Evolutionary conservation across 1,140 invertebrate genomes (phyloP).

Genomic region (Coelopa frigida): DNA sequence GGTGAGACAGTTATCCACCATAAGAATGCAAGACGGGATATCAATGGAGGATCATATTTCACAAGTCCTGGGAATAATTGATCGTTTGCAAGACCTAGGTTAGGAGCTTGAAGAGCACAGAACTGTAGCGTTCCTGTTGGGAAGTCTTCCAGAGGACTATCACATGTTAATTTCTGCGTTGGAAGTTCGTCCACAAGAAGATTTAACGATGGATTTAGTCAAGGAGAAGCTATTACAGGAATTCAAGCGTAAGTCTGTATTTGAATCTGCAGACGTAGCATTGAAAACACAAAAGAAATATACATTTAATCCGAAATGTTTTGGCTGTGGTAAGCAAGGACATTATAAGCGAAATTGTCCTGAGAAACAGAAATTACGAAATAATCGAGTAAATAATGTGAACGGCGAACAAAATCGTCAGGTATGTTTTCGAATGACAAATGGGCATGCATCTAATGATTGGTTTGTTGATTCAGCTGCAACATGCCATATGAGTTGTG

Average conservation of each 20-base stretch:
- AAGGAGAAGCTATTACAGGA: slow-evolving; percentile 7
- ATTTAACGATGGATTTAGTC: slow-evolving; percentile 20
- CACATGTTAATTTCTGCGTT: slow-evolving; percentile 19
- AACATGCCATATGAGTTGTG: no score
- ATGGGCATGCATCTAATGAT: not conserved
- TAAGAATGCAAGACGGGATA: not conserved
- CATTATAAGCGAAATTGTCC: not conserved
- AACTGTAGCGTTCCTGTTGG: slow-evolving; percentile 20
- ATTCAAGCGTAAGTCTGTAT: not conserved
- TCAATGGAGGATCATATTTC: slow-evolving; percentile 16
- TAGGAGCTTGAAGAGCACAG: slow-evolving; percentile 22
- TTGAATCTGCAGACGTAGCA: not conserved
- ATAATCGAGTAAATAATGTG: not conserved
- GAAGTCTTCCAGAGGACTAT: slow-evolving; percentile 22
- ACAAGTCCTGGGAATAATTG: slow-evolving; percentile 19
- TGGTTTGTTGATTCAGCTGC: slow-evolving; percentile 7
- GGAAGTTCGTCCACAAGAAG: slow-evolving; percentile 20
- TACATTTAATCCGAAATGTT: slow-evolving; percentile 4
- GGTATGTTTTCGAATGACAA: not conserved
- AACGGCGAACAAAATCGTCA: not conserved
- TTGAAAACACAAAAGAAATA: slow-evolving; percentile 1
- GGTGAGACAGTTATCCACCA: slow-evolving; percentile 1
- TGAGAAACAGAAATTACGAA: not conserved
- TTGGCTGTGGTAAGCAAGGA: slow-evolving; percentile 1
- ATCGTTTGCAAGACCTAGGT: slow-evolving; percentile 16